phyloP scores from a whole-genome alignment of 2,113 vertebrate genomes.

The Microcebus lehilahytsara region DNA sequence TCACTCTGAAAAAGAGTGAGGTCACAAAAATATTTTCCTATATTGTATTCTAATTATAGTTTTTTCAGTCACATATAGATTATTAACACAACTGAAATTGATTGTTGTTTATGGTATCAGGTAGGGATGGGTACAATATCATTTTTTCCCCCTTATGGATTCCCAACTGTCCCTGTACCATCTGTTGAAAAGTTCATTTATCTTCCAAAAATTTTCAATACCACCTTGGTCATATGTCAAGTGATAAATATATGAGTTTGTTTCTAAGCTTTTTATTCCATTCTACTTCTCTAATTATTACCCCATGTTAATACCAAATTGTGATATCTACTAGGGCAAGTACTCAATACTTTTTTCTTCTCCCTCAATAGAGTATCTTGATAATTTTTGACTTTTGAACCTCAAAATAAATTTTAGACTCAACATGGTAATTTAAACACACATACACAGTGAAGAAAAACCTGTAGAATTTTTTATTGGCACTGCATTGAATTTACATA shows the following conservation, averaged over 20 bases:
- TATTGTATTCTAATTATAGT: not conserved
- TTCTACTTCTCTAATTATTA: not conserved
- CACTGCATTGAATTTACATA: not conserved
- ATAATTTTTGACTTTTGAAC: not conserved
- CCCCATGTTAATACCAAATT: not conserved
- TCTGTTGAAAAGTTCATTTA: not conserved
- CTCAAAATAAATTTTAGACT: constrained; percentile 8
- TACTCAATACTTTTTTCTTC: not conserved
- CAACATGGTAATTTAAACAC: not conserved
- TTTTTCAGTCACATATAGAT: not conserved
- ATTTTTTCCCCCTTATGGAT: not conserved
- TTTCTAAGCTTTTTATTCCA: not conserved
- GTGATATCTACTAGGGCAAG: not conserved
- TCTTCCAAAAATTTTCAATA: not conserved
- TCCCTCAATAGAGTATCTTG: not conserved
- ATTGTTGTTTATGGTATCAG: not conserved
- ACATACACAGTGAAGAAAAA: not conserved
- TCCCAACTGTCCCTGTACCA: not conserved
- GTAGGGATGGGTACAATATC: not conserved
- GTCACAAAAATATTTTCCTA: constrained; percentile 2
- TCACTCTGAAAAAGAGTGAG: not conserved
- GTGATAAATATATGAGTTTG: not conserved
- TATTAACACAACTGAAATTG: not conserved
- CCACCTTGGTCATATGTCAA: not conserved
- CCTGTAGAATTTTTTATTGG: not conserved